These are phyloP conservation scores for Leptopilina drosophilae DNA, from an alignment of 2,888 invertebrate genomes.

Conservation along the genomic window DNA sequence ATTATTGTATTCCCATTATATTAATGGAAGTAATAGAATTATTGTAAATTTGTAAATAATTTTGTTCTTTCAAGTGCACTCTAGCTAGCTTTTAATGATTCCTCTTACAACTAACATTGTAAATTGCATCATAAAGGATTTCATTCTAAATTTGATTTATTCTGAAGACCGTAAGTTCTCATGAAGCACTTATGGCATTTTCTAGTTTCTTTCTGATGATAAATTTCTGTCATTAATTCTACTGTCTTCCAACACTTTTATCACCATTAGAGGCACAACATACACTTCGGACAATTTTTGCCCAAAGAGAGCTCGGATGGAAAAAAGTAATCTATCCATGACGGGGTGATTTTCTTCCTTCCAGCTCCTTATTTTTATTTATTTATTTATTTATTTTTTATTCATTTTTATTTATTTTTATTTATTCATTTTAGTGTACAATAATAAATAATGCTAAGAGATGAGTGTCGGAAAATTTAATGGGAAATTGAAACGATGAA, in stretches of 20 bases:
- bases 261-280: conserved; percentile 12
- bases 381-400: no score
- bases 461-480: not conserved
- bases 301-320: not conserved
- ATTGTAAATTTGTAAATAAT: no score
- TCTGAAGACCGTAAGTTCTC: not conserved
- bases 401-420: no score
- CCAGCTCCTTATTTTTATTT: not conserved
- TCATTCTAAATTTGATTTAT: conserved; percentile 4
- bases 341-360: not conserved
- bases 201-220: conserved; percentile 7
- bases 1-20: no score
- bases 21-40: no score
- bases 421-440: no score
- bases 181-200: conserved; percentile 10
- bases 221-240: not conserved
- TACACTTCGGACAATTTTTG: not conserved
- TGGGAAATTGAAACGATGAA: conserved; percentile 19
- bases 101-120: not conserved
- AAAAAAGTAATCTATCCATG: not conserved
- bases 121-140: not conserved
- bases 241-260: conserved; percentile 2
- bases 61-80: no score
- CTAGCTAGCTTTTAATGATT: no score
- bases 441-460: no score